phyloP scores from a whole-genome alignment of 2,797 vertebrate genomes.

The Monodelphis domestica region DNA sequence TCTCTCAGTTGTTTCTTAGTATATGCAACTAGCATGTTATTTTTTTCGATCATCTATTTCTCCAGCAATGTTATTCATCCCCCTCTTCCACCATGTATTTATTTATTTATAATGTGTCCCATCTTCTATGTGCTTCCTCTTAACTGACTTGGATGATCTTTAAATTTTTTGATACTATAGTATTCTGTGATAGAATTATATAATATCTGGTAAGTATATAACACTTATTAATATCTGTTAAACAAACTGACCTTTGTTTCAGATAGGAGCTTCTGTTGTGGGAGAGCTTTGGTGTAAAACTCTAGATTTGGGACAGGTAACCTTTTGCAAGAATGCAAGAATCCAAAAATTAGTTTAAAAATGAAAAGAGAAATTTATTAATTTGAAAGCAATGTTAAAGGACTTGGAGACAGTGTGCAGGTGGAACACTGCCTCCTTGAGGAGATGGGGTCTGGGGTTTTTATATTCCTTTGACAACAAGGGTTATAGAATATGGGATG shows the following conservation, averaged over 20 bases:
- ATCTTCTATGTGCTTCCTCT: background rate
- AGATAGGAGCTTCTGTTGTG: background rate
- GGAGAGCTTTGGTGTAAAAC: no score
- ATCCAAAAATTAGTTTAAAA: no score
- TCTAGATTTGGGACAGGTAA: no score
- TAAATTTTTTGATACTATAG: background rate
- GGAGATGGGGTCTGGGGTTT: no score
- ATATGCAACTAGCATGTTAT: background rate
- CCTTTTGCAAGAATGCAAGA: no score
- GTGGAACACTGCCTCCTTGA: no score
- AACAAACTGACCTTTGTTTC: background rate
- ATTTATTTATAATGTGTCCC: background rate
- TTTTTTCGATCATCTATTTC: background rate
- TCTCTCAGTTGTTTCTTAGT: background rate
- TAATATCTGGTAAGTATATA: background rate
- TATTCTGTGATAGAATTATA: background rate
- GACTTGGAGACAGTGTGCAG: no score
- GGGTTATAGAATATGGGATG: no score
- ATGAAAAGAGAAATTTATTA: no score
- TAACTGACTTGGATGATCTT: background rate
- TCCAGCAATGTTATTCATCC: background rate
- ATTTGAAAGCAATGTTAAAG: no score
- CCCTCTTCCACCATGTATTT: background rate
- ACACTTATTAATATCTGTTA: background rate
- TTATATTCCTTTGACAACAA: no score